Percentiles rank a stretch among this genome's conserved stretches.
These are phyloP conservation scores for Lanistes nyassanus DNA, from an alignment of 1,140 invertebrate genomes.

Conservation along the genomic window DNA sequence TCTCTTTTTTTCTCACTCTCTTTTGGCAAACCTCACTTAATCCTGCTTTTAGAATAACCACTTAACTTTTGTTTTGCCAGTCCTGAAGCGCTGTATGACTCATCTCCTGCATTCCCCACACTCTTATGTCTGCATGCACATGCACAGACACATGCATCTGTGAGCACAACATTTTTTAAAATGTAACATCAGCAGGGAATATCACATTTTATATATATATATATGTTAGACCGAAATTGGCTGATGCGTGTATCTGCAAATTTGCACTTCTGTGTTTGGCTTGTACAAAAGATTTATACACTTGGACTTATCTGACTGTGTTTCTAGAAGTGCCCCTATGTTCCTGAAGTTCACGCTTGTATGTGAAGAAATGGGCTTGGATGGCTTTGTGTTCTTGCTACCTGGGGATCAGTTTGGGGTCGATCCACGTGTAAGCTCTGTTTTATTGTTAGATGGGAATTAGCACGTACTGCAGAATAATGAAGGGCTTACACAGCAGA, in stretches of 20 bases:
- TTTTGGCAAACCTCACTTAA: no score
- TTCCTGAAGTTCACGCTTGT: constrained; percentile 50
- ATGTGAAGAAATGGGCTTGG: constrained; percentile 44
- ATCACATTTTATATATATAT: background rate
- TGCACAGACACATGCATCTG: no score
- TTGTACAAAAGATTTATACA: background rate
- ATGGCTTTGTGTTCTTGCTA: constrained; percentile 56
- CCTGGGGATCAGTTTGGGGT: constrained; percentile 41
- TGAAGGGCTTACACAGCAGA: no score
- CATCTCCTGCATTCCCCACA: no score
- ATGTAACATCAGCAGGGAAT: no score
- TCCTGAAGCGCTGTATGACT: no score
- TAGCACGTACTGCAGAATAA: no score
- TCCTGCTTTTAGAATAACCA: no score
- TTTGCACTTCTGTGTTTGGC: background rate
- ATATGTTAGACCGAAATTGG: background rate
- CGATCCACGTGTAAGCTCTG: constrained; percentile 43
- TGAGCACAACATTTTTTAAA: no score
- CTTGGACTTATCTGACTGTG: background rate
- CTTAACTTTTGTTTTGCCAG: no score
- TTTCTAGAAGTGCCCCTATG: constrained; percentile 37
- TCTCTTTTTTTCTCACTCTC: background rate
- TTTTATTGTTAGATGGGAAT: background rate
- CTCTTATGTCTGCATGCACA: no score
- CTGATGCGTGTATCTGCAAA: background rate